These are phyloP conservation scores for Hypotaenidia okinawae DNA, from an alignment of 2,797 vertebrate genomes.

Conservation along the genomic window DNA sequence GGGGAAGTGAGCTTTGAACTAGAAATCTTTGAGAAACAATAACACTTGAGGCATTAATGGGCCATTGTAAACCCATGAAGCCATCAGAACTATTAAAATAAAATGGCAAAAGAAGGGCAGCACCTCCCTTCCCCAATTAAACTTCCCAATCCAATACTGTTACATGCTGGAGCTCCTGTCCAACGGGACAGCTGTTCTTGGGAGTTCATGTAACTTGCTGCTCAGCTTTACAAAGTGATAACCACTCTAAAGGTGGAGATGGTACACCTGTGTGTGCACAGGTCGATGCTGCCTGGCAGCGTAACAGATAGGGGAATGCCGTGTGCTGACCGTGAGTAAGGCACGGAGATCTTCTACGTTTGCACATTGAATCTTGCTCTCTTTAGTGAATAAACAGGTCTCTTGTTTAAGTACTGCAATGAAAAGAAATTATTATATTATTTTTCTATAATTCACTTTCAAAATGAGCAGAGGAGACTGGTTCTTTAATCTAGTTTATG, in stretches of 20 bases:
- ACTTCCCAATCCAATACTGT: rapidly evolving
- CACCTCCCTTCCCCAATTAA: not conserved
- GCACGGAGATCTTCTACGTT: not conserved
- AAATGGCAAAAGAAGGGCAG: not conserved
- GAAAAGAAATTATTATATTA: constrained; percentile 37
- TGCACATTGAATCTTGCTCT: not conserved
- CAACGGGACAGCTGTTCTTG: not conserved
- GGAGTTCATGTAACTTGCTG: not conserved
- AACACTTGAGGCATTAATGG: not conserved
- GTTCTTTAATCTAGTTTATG: constrained; percentile 52
- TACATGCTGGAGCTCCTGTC: not conserved
- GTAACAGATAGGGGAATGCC: not conserved
- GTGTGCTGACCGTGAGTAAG: not conserved
- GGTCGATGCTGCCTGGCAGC: not conserved
- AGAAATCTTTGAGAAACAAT: not conserved
- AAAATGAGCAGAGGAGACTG: not conserved
- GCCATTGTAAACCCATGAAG: not conserved
- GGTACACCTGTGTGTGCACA: not conserved
- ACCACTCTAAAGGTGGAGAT: too few relatives aligned
- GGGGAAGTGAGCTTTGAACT: not conserved
- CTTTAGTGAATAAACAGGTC: not conserved
- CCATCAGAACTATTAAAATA: not conserved
- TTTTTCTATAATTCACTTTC: constrained; percentile 49
- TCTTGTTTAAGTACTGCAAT: not conserved
- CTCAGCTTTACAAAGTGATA: not conserved